Base-by-base conservation (phyloP, 1,140 invertebrate genomes). In the Bombus ignitus region DNA sequence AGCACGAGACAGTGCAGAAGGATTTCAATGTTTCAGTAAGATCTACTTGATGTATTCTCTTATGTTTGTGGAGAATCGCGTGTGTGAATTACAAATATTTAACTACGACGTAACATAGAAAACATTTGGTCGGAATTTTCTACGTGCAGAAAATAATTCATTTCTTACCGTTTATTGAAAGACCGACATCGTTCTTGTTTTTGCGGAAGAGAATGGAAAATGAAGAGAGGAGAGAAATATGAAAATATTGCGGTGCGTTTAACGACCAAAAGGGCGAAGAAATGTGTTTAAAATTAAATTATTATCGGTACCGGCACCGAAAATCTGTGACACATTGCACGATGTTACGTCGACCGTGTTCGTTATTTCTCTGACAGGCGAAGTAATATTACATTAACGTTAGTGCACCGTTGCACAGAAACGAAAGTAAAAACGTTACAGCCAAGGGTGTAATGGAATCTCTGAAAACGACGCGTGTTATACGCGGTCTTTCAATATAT, bases 401-500 rank as follows among this genome's bases (percentile, higher is more conserved):
- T 35, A 62, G 15, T 68, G 10, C 44, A 5, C 12, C 12, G 12
- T 15, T 65, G 47, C 25, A 4, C 32, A n/a, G 44, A 57, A 47
- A 47, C 44, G 32, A 57, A 79, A 71, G 37, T 22, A 37, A 79
- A 78, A 83, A 39, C 8, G 15, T 3, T 3, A 10, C 12, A n/a
- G 2, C 47, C 47, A 53, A 4, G 57, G 65, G 47, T 22, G 47
- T 53, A 53, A 22, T 53, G 47, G 18, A 70, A 84, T 4, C 53
- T 12, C 4, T 39, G 25, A 32, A 44, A 78, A 59, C 47, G 8
- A 32, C n/a, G n/a, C n/a, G 32, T 3, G 32, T 28, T 37, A 73
- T 1, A 39, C 80, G 70, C 73, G 37, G 68, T 77, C 75, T 80
- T 83, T 39, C 44, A 22, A 53, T n/a, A 85, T 57, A 90, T 90